phyloP scores from a whole-genome alignment of 2,113 vertebrate genomes.

The Strix aluco region DNA sequence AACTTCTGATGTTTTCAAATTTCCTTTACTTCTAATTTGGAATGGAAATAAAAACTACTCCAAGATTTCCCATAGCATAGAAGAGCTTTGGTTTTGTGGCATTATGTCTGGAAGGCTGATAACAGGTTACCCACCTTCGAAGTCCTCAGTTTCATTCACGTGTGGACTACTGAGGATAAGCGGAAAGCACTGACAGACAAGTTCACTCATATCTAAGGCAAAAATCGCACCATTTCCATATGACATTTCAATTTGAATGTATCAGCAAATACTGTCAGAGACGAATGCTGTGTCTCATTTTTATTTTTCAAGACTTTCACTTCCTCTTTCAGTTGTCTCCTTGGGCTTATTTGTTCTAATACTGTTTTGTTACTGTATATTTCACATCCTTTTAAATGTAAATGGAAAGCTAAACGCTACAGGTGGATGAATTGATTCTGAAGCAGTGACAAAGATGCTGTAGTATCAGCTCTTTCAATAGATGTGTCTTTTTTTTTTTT shows the following conservation, averaged over 20 bases:
- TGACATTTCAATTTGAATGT: neutral
- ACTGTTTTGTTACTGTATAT: neutral
- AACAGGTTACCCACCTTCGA: neutral
- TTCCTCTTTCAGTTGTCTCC: constrained; percentile 34
- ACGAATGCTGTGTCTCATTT: neutral
- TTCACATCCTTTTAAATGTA: neutral
- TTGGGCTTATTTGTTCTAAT: neutral
- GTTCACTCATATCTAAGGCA: neutral
- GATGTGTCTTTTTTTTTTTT: neutral
- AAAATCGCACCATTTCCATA: neutral
- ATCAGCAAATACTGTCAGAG: neutral
- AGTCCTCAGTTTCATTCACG: neutral
- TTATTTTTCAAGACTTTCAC: neutral
- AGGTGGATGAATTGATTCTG: neutral
- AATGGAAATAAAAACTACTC: neutral
- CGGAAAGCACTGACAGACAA: neutral
- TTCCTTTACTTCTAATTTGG: neutral
- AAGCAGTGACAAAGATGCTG: neutral
- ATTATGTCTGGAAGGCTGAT: neutral
- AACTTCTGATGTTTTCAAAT: neutral
- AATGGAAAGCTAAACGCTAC: neutral
- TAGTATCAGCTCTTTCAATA: neutral
- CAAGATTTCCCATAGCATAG: neutral
- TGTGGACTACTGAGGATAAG: neutral
- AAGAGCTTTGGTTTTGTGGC: neutral